Base-by-base conservation (phyloP, 2,888 invertebrate genomes). In the Phragmatobia fuliginosa region DNA sequence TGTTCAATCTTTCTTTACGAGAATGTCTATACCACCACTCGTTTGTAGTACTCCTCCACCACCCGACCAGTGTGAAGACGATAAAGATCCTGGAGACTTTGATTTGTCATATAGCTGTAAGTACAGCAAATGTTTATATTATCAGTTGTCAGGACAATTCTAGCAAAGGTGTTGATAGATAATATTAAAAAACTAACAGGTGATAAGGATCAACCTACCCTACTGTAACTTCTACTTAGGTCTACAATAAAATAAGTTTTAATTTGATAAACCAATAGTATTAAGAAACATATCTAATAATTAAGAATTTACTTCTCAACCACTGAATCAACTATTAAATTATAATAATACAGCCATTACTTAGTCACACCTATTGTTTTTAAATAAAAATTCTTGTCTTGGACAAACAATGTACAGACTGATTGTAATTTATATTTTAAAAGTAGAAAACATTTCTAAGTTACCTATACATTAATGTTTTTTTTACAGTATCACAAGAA, bases 31-130 rank as follows among this genome's bases (percentile, higher is more conserved):
- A 88, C 96, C 96, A 88, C 96, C 96, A 75, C 93, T 96, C 81
- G 96, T 96, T 83, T 96, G 96, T 82, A 96, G 96, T 72, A 96
- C 96, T 82, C 96, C 96, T 83, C 96, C 96, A 75, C 96, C 96
- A 72, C 94, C 96, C 72, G 96, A 96, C 78, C 96, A 96, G 84
- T 96, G 96, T 75, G 96, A 96, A 69, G 96, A 96, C 73, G 96
- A 96, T 73, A 96, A 96, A 86, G 96, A 96, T 71, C 88, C 87
- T 68, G 94, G 92, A 77, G 95, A 95, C 77, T 95, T 92, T 80
- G 94, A 93, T 85, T 83, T 94, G 75, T 87, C 90, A 63, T 95
- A 95, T 79, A 92, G 88, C 83, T 86, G 95, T 95, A 84, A 92
- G 94, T 91, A 49, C 16, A 61, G 25, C 21, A 56, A 62, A 31